Evolutionary conservation across 2,113 vertebrate species (phyloP).

Genomic region (Theropithecus gelada): DNA sequence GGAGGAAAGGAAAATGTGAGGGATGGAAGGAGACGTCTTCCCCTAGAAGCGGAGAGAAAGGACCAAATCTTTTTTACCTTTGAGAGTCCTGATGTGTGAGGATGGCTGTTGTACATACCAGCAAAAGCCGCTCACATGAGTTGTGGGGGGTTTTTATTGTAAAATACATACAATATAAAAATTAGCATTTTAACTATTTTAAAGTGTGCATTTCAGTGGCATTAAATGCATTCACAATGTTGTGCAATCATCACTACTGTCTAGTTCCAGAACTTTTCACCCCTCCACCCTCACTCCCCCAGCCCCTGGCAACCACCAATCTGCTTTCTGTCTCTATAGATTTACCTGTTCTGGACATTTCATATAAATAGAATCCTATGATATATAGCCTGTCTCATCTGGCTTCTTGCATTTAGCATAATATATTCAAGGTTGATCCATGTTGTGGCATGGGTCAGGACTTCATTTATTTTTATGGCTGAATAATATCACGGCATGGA

Average conservation of each 20-base stretch:
- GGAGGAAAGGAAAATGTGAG: too few relatives aligned
- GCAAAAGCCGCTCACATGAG: background rate
- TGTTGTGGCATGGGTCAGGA: fast-evolving
- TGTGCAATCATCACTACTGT: too few relatives aligned
- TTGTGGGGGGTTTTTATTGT: fast-evolving
- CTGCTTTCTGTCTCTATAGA: background rate
- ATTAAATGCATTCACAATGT: fast-evolving
- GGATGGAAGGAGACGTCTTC: background rate
- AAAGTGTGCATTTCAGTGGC: background rate
- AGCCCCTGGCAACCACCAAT: background rate
- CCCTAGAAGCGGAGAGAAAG: background rate
- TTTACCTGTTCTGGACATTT: background rate
- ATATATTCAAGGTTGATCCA: background rate
- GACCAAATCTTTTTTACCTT: background rate
- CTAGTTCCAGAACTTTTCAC: background rate
- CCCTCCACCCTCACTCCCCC: background rate
- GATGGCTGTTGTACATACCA: fast-evolving
- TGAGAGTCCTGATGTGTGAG: background rate
- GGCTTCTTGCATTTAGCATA: background rate
- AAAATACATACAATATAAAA: background rate
- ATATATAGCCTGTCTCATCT: background rate
- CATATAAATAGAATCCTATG: background rate
- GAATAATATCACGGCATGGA: fast-evolving
- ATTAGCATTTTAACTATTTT: background rate
- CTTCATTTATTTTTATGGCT: background rate